Base-by-base conservation (phyloP, 2,888 invertebrate genomes). In the Trissolcus brochymenae region DNA sequence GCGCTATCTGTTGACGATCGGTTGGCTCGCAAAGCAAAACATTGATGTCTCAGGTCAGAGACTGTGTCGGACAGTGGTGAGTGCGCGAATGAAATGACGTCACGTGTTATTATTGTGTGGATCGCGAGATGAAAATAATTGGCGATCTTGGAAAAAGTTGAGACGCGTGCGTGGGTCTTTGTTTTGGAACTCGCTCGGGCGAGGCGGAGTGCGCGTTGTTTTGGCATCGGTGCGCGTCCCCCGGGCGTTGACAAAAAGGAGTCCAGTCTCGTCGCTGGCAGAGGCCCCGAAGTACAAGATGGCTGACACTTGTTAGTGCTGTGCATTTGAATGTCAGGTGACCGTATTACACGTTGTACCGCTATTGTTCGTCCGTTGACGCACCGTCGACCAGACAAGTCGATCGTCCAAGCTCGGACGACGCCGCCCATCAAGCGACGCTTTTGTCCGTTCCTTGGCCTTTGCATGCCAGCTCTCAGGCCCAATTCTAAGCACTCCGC, bases 231-330 rank as follows among this genome's bases (percentile, higher is more conserved):
- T 41, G n/a, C 40, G 50, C 50, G 50, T 43, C 40, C 57, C 50
- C 56, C 21, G 55, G 49, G n/a, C 57, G 13, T 35, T n/a, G 35
- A 57, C 50, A 51, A 40, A n/a, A 49, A 66, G 51, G 41, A 19
- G 61, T 13, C 14, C 25, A 46, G 19, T 50, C 59, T 43, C 46
- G 21, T 55, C 35, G 29, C 49, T 55, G 46, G 21, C 40, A 19
- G 51, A 51, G 51, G 11, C 19, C 17, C 51, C 19, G 11, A 16
- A n/a, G 17, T 83, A 85, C 89, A 90, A 90, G 86, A 90, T 90
- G 90, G 90, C 90, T 88, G 89, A 86, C 89, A 90, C 89, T 90
- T 90, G 90, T 90, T 90, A 89, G 89, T 85, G 83, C 84, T 84
- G 83, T 86, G 86, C 85, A 84, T 86, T 85, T 84, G 79, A 82